Evolutionary conservation across 1,140 invertebrate genomes (phyloP), one percentile per base, ranked within the genome.

Genomic region (Apis cerana): DNA sequence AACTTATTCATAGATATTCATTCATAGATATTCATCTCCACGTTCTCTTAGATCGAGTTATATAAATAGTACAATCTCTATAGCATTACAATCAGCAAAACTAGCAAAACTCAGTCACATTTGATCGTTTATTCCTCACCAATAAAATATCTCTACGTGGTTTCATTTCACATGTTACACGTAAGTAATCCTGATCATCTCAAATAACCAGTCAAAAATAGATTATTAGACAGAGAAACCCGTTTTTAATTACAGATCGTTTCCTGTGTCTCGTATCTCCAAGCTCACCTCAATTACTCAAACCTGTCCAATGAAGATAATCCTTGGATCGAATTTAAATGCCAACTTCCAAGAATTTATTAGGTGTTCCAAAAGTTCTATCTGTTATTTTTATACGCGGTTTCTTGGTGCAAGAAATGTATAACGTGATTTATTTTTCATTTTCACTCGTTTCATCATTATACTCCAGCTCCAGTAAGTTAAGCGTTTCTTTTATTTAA

Each of bases 181-280:
- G 52, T 56, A 71, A 54, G 52, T 56, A 71, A 54, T 56, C 11
- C 52, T 71, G 23, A 33, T 27, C 10, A 33, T 33, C 52, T 27
- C 27, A 58, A 72, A 58, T 72, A 58, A 56, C 70, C 54, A 72
- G 7, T 72, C 54, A 58, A 27, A 58, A 58, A 72, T 72, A 72
- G 70, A 56, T 72, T 43, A 43, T 43, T 19, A 58, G 58, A 56
- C n/a, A 19, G 54, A 33, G 52, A 23, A 11, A 56, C 12, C 13
- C 52, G 15, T 54, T 58, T 72, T 64, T 58, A 72, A 72, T 58
- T 27, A n/a, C 19, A 23, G 23, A 11, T 10, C 69, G 21, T 27
- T 56, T 58, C 70, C 54, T 71, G 23, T 21, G 19, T n/a, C 10
- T 12, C 21, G 7, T 7, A 43, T 11, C 8, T 43, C 21, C 27